phyloP scores from a whole-genome alignment of 2,888 invertebrate species.

The Elmis aenea region DNA sequence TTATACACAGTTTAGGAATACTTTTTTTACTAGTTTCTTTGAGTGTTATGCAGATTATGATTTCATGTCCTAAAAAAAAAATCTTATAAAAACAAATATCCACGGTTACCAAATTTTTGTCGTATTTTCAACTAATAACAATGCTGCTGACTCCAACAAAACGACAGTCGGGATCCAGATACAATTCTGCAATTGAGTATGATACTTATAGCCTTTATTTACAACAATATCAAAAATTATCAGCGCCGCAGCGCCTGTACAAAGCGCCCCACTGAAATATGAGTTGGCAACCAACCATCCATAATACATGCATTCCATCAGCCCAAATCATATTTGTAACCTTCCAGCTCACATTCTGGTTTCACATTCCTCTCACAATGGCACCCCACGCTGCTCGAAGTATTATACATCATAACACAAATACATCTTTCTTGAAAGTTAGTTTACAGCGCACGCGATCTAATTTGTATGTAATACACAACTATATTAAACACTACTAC shows the following conservation, averaged over 20 bases:
- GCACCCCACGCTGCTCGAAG: conserved; percentile 33
- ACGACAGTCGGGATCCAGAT: too few relatives aligned
- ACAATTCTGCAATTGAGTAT: too few relatives aligned
- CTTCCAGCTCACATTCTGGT: conserved; percentile 39
- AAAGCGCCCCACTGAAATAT: conserved; percentile 31
- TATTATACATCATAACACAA: conserved; percentile 25
- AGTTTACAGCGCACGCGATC: conserved; percentile 10
- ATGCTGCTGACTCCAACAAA: too few relatives aligned
- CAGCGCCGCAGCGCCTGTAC: conserved; percentile 15
- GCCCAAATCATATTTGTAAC: conserved; percentile 41
- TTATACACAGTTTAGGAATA: too few relatives aligned
- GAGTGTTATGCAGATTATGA: too few relatives aligned
- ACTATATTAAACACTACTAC: too few relatives aligned
- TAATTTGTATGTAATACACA: too few relatives aligned
- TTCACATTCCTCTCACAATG: conserved; percentile 38
- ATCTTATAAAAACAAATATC: too few relatives aligned
- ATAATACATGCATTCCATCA: conserved; percentile 40
- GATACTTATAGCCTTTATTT: conserved; percentile 32
- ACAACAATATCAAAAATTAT: conserved; percentile 17
- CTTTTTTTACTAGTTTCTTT: too few relatives aligned
- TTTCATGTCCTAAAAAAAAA: too few relatives aligned
- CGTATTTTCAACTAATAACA: too few relatives aligned
- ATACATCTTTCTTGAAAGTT: conserved; percentile 23
- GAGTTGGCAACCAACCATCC: conserved; percentile 36
- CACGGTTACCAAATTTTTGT: too few relatives aligned